Conservation (phyloP, 2,113 vertebrate genomes). For the Nothocercus nigrocapillus region DNA sequence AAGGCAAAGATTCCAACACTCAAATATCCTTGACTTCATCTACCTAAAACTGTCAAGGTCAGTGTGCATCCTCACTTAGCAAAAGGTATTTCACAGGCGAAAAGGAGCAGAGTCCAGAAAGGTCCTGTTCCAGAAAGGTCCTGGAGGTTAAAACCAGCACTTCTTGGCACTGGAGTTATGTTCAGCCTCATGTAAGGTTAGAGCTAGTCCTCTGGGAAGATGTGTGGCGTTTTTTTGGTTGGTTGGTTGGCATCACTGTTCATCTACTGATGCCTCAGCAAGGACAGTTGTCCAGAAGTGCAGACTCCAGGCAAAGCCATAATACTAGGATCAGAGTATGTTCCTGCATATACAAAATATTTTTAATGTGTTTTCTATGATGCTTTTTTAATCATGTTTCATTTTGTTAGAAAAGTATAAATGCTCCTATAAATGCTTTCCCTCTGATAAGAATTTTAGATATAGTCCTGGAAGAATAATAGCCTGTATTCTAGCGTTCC, state of each 20-base stretch:
- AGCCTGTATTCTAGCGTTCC: neutral
- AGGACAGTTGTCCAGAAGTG: neutral
- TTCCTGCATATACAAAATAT: neutral
- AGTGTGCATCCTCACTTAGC: neutral
- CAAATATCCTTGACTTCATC: neutral
- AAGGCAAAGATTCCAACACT: neutral
- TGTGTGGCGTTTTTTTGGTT: no score
- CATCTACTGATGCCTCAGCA: neutral
- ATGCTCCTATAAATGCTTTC: neutral
- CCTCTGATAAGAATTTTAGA: neutral
- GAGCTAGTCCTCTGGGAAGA: neutral
- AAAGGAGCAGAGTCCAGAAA: neutral
- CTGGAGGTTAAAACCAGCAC: neutral
- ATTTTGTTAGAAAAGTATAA: neutral
- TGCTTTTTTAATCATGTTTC: slow-evolving; percentile 8
- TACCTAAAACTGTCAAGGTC: neutral
- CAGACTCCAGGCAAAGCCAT: neutral
- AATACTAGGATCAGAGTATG: neutral
- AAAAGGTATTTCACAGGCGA: neutral
- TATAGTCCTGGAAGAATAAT: neutral
- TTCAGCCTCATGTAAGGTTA: neutral
- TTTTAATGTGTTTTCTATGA: neutral
- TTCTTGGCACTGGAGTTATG: neutral
- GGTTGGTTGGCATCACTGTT: neutral
- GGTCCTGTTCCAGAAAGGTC: neutral